These are phyloP conservation scores for Hybos culiciformis DNA, from an alignment of 2,888 invertebrate genomes.

Conservation along the genomic window DNA sequence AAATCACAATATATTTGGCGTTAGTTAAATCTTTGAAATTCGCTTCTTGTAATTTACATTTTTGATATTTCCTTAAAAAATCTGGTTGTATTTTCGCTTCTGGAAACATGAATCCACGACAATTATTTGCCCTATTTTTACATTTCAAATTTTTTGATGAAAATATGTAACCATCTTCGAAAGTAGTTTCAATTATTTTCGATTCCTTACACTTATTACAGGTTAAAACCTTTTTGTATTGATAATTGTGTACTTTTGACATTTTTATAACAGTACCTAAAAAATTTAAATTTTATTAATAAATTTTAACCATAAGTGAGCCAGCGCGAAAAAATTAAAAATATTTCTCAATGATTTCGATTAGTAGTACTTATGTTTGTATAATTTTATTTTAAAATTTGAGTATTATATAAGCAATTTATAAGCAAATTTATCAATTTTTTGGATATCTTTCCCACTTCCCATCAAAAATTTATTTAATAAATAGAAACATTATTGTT, in stretches of 20 bases:
- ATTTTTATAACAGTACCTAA: conserved; percentile 57
- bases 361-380: too few relatives aligned
- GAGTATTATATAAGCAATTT: too few relatives aligned
- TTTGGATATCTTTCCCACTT: too few relatives aligned
- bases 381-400: too few relatives aligned
- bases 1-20: conserved; percentile 63
- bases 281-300: too few relatives aligned
- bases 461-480: too few relatives aligned
- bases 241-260: conserved; percentile 60
- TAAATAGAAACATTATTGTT: too few relatives aligned
- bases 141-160: conserved; percentile 34
- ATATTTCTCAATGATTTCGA: too few relatives aligned
- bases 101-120: conserved; percentile 40
- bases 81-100: conserved; percentile 38
- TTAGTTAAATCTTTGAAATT: conserved; percentile 41
- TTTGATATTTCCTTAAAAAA: conserved; percentile 65
- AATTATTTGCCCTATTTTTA: conserved; percentile 38
- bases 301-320: too few relatives aligned
- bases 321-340: too few relatives aligned
- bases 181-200: conserved; percentile 49
- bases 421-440: too few relatives aligned
- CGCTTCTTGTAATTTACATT: conserved; percentile 64
- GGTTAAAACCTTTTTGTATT: conserved; percentile 55
- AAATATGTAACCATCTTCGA: conserved; percentile 48
- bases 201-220: conserved; percentile 65